Conservation (phyloP, 1,140 invertebrate species). For the Drosophila subobscura region DNA sequence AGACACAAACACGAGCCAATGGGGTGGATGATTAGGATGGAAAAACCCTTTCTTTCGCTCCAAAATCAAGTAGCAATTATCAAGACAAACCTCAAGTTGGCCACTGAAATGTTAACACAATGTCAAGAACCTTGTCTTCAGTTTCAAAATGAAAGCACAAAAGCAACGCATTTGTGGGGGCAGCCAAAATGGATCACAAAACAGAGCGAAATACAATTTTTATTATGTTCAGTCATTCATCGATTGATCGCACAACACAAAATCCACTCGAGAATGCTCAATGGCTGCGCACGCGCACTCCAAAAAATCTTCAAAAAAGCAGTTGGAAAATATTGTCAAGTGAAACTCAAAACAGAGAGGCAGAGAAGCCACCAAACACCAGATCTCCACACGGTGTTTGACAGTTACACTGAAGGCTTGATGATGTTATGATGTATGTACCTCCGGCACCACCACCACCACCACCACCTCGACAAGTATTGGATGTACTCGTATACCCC, state of each 20-base stretch:
- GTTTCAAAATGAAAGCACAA: constrained; percentile 45
- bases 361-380: not conserved
- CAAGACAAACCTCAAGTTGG: constrained; percentile 44
- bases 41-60: constrained; percentile 14
- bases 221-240: constrained; percentile 49
- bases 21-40: not conserved
- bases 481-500: not conserved
- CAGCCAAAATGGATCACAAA: constrained; percentile 22
- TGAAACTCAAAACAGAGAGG: constrained; percentile 57
- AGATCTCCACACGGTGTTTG: constrained; percentile 45
- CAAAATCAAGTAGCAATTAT: constrained; percentile 60
- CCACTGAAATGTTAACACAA: constrained; percentile 58
- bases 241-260: constrained; percentile 36
- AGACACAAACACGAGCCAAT: constrained; percentile 59
- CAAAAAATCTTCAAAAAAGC: constrained; percentile 33
- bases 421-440: constrained; percentile 48
- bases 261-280: constrained; percentile 72
- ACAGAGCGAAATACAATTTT: constrained; percentile 4
- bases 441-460: not conserved
- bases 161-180: constrained; percentile 20
- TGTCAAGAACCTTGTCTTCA: constrained; percentile 40
- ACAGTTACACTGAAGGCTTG: constrained; percentile 72
- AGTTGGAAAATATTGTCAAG: constrained; percentile 74
- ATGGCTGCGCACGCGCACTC: constrained; percentile 75
- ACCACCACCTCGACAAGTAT: no score